Evolutionary conservation across 2,888 invertebrate genomes (phyloP), one percentile per base, ranked within the genome.

Genomic region (Leucozona laternaria): DNA sequence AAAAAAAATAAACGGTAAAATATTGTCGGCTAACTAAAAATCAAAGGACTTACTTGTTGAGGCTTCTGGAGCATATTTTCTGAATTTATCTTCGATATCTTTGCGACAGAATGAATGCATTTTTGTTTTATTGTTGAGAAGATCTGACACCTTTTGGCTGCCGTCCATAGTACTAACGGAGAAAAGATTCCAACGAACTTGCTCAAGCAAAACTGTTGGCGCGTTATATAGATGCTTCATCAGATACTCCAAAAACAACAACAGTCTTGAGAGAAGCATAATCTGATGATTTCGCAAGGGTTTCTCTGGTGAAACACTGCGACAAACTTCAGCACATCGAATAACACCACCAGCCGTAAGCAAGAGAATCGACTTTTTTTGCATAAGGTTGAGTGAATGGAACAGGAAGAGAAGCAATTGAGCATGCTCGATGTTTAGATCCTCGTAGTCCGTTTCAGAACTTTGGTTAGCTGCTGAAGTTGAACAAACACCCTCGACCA

Each of bases 161-260:
- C 93, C 93, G 88, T 95, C 94, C 60, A 94, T 93, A 57, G 95
- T 94, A 89, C 95, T 93, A 68, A 92, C 90, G 81, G 95, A 95
- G 88, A 97, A 96, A 64, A 97, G 92, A 93, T 97, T 97, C 95
- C 96, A 96, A 90, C 97, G 96, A 89, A 97, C 97, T 94, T 98
- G 98, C 92, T 97, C 97, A 50, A 98, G 93, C 71, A 98, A 93
- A 20, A 95, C 95, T 22, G 97, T 95, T 0, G 98, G 98, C 0
- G 98, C 97, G 91, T 98, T 98, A 90, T 99, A 99, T 48, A 99
- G 94, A 93, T 98, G 97, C 91, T 97, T 96, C 96, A 99, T 97
- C 88, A 99, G 95, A 91, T 99, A 99, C 91, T 99, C 99, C 88
- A 99, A 94, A 20, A 99, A 94, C 37, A 98, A 94, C 89, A 98